phyloP scores from a whole-genome alignment of 2,888 invertebrate species.

The Brenthis daphne region DNA sequence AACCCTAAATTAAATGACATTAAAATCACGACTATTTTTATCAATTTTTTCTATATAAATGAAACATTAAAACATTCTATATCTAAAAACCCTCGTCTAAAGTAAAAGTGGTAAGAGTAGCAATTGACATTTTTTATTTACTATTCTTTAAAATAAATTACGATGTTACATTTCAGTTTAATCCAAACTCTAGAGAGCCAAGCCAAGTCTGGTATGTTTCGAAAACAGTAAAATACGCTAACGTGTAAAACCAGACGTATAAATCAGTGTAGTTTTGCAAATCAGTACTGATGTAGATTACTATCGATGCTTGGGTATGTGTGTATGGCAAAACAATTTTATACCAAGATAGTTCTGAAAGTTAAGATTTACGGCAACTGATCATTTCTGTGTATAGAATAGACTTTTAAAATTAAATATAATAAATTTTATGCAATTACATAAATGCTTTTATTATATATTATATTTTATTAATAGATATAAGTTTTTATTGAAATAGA shows the following conservation, averaged over 20 bases:
- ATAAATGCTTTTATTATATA: too few species aligned
- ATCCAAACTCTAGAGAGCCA: conserved; percentile 13
- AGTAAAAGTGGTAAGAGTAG: too few species aligned
- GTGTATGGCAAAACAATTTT: conserved; percentile 64
- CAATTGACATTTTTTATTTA: too few species aligned
- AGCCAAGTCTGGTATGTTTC: conserved; percentile 22
- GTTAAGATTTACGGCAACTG: conserved; percentile 66
- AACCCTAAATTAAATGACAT: too few species aligned
- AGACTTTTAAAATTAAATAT: conserved; percentile 1
- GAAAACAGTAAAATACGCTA: conserved; percentile 40
- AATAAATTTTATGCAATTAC: not conserved
- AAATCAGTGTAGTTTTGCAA: conserved; percentile 71
- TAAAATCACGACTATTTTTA: too few species aligned
- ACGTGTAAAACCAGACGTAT: conserved; percentile 58
- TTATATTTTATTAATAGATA: too few species aligned
- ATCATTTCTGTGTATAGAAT: conserved; percentile 17
- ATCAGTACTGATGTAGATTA: conserved; percentile 60
- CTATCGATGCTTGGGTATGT: conserved; percentile 59
- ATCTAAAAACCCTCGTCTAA: too few species aligned
- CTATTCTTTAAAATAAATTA: not conserved
- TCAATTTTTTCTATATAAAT: too few species aligned
- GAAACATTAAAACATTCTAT: too few species aligned
- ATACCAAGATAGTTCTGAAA: conserved; percentile 68
- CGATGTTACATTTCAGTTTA: not conserved
- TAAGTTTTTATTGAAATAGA: too few species aligned